phyloP scores from a whole-genome alignment of 2,888 invertebrate species.

The Leucoma salicis region DNA sequence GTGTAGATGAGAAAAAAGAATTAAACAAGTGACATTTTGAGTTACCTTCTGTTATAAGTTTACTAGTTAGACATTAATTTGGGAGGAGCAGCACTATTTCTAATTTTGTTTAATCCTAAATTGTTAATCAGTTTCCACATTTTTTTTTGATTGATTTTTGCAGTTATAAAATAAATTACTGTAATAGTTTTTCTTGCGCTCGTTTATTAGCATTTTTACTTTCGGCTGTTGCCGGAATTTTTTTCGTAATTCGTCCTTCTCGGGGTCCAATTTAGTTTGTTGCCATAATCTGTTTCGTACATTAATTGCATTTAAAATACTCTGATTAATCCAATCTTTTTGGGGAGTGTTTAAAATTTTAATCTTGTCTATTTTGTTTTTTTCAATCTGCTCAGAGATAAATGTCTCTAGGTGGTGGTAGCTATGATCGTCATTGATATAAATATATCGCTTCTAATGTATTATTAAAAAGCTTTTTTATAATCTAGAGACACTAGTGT shows the following conservation, averaged over 20 bases:
- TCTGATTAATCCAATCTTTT: constrained; percentile 29
- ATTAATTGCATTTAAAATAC: constrained; percentile 20
- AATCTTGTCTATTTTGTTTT: constrained; percentile 14
- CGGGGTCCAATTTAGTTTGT: constrained; percentile 9
- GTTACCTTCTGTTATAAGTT: constrained; percentile 11
- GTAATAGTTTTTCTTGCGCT: constrained; percentile 15
- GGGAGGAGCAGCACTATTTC: constrained; percentile 8
- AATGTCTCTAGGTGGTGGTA: constrained; percentile 2
- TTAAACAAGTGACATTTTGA: constrained; percentile 26
- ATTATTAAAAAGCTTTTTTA: constrained; percentile 4
- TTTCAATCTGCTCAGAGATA: constrained; percentile 1
- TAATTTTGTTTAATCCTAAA: constrained; percentile 18
- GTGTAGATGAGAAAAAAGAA: constrained; percentile 12
- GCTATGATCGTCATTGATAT: not conserved
- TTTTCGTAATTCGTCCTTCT: constrained; percentile 10
- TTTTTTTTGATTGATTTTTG: constrained; percentile 17
- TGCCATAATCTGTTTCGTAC: constrained; percentile 25
- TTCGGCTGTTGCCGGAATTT: constrained; percentile 6
- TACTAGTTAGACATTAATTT: constrained; percentile 8
- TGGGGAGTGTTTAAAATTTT: constrained; percentile 20
- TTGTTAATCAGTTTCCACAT: constrained; percentile 27
- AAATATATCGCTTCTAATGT: not conserved
- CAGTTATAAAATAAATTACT: constrained; percentile 14
- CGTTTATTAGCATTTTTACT: constrained; percentile 7
- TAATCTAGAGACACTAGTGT: constrained; percentile 8